Conservation (phyloP, 1,140 invertebrate genomes). For the Zaprionus vittiger region DNA sequence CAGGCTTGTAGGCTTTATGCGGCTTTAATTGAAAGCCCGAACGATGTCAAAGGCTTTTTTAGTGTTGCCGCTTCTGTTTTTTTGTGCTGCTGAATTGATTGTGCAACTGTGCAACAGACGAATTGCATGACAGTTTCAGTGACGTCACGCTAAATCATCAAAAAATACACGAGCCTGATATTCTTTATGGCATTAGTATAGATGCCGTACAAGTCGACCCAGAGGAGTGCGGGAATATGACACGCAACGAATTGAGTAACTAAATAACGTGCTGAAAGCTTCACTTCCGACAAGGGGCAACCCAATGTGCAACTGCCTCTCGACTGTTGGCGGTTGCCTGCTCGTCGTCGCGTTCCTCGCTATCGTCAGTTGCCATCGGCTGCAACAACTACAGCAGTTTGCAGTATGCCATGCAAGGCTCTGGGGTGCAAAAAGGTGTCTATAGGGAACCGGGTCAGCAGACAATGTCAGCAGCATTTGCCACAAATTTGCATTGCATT, state of each 20-base stretch:
- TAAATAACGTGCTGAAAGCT: not conserved
- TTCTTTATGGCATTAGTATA: conserved; percentile 5
- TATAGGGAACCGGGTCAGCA: conserved; percentile 75
- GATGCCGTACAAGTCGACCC: not conserved
- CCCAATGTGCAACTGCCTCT: conserved; percentile 13
- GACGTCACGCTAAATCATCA: not conserved
- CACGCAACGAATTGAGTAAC: conserved; percentile 8
- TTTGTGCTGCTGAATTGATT: conserved; percentile 36
- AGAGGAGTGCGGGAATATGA: not conserved
- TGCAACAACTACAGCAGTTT: conserved; percentile 11
- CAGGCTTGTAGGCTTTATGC: conserved; percentile 39
- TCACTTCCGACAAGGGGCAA: conserved; percentile 32
- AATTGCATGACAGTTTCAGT: conserved; percentile 9
- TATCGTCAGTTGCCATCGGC: conserved; percentile 25
- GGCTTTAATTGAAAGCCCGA: conserved; percentile 58
- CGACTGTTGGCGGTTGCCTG: not conserved
- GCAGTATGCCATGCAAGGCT: conserved; percentile 40
- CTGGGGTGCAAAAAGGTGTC: conserved; percentile 39
- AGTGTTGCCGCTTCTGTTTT: not conserved
- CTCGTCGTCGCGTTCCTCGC: not conserved
- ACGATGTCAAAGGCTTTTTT: conserved; percentile 45
- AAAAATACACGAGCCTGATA: not conserved
- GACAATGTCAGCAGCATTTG: conserved; percentile 69
- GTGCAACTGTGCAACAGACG: conserved; percentile 19
- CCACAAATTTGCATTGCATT: conserved; percentile 62